Conservation (phyloP, 2,113 vertebrate species). For the Bombycilla garrulus region DNA sequence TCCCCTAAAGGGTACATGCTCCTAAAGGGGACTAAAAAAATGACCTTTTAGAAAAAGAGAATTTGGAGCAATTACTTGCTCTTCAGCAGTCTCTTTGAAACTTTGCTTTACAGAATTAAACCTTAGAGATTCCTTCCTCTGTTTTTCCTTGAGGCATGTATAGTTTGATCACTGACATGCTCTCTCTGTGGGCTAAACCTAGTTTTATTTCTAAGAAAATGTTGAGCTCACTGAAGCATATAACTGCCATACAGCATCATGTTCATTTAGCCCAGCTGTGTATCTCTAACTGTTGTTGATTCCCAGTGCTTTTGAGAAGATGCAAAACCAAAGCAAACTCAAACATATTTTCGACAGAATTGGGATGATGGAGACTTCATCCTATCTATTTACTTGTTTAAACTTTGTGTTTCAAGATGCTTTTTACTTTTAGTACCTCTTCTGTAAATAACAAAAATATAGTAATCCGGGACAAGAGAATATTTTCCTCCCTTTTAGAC, state of each 20-base stretch:
- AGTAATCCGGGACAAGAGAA: not conserved
- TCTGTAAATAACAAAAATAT: not conserved
- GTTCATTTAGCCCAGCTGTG: not conserved
- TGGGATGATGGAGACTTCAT: not conserved
- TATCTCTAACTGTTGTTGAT: not conserved
- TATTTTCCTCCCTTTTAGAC: not conserved
- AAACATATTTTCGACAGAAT: not conserved
- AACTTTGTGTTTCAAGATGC: not conserved
- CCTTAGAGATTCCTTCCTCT: conserved; percentile 23
- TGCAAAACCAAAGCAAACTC: not conserved
- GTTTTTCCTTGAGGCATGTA: conserved; percentile 38
- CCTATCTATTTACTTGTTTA: not conserved
- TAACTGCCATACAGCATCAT: conserved; percentile 15
- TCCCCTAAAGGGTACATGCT: not conserved
- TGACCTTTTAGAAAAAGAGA: conserved; percentile 10
- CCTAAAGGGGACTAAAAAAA: not conserved
- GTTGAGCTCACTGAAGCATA: not conserved
- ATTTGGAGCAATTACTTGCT: conserved; percentile 28
- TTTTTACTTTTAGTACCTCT: not conserved
- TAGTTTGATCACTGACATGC: conserved; percentile 50
- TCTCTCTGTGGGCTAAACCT: conserved; percentile 53
- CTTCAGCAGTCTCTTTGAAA: conserved; percentile 32
- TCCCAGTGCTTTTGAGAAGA: not conserved
- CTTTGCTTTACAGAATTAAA: conserved; percentile 45
- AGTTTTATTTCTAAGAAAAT: conserved; percentile 36